Evolutionary conservation across 1,140 invertebrate genomes (phyloP).

Genomic region (Drosophila simulans): DNA sequence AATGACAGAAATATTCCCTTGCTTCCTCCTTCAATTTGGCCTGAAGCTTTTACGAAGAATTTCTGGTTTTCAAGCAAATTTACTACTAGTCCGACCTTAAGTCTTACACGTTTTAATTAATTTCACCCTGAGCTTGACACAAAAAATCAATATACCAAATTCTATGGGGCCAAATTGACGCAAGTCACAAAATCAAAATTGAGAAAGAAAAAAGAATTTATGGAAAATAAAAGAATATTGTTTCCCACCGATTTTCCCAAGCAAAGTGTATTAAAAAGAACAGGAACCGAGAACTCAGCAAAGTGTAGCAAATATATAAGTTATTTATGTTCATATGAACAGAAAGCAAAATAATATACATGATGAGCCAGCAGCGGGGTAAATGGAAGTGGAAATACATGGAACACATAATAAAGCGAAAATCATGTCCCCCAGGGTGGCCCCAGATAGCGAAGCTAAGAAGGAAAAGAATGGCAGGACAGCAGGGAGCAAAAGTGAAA

Average conservation of each 20-base stretch:
- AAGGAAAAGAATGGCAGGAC: constrained; percentile 4
- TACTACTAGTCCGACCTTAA: neutral
- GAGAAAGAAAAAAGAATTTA: constrained; percentile 11
- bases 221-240: constrained; percentile 49
- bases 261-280: constrained; percentile 52
- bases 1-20: constrained; percentile 26
- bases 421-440: constrained; percentile 72
- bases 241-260: neutral
- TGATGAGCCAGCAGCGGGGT: constrained; percentile 31
- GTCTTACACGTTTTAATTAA: constrained; percentile 18
- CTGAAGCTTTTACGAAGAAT: constrained; percentile 3
- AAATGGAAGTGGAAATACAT: constrained; percentile 7
- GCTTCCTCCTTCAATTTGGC: neutral
- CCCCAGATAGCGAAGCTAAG: constrained; percentile 25
- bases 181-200: constrained; percentile 12
- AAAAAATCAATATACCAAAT: constrained; percentile 50
- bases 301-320: constrained; percentile 70
- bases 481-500: constrained; percentile 15
- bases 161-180: constrained; percentile 44
- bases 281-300: constrained; percentile 34
- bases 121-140: neutral
- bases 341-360: constrained; percentile 72
- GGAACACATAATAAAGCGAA: constrained; percentile 71
- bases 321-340: constrained; percentile 75
- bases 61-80: constrained; percentile 3